Base-by-base conservation (phyloP, 2,113 vertebrate species). In the Urocolius indicus region DNA sequence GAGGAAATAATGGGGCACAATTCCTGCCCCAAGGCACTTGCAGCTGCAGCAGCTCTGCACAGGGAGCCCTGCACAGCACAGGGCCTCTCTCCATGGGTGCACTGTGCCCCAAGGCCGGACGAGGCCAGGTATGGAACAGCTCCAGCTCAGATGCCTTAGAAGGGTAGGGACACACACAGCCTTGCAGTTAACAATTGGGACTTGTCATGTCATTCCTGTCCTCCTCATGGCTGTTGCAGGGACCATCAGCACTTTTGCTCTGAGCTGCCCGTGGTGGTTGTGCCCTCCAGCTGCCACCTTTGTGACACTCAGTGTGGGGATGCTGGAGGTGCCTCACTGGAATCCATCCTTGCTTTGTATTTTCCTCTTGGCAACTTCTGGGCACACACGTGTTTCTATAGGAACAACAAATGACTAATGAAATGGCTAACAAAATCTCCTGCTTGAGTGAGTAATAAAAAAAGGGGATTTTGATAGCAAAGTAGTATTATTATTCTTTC, bases 301-400 rank as follows among this genome's bases (percentile, higher is more conserved):
- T n/a, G 18, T 1, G 3, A 7, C 52, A 55, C 18, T 13, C 5
- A 0, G 23, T 0, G 0, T 5, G 54, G 67, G 78, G 78, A 34
- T 36, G 82, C 85, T 41, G 24, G 18, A 46, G 58, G 46, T 22
- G n/a, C 30, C 24, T 18, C 0, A 0, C 51, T 48, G 74, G 38
- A 61, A 88, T 76, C 61, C 88, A 41, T 48, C 82, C 38, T 29
- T 4, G 14, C 66, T 82, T 59, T 51, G 0, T 2, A 1, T 24
- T 41, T 68, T 67, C 32, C 59, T 63, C 46, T 43, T 30, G 71
- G 65, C 76, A 38, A 54, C 76, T 32, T 9, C 67, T 29, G 43
- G 38, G 82, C 71, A 36, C 75, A 66, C 11, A 59, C 15, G 0
- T 11, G 52, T 58, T 52, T 59, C 90, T 80, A 26, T 3, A 78